phyloP scores from a whole-genome alignment of 2,888 invertebrate species.

The Steinernema carpocapsae region DNA sequence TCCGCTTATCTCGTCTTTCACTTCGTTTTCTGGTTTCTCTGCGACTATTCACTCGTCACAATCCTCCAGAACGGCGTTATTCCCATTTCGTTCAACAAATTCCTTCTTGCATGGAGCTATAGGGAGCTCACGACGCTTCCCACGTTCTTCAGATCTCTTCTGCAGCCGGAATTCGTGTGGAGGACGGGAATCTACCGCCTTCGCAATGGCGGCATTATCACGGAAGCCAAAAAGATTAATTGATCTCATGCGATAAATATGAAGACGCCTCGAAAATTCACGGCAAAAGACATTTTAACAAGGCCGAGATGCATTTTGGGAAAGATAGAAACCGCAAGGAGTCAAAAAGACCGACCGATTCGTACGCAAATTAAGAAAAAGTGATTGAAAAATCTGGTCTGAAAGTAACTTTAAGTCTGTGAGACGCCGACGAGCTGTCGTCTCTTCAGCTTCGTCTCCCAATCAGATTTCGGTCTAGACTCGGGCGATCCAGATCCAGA shows the following conservation, averaged over 20 bases:
- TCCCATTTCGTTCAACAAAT: constrained; percentile 91
- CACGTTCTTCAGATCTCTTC: constrained; percentile 83
- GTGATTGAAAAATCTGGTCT: too few species aligned
- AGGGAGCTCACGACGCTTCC: constrained; percentile 88
- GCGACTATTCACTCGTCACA: constrained; percentile 88
- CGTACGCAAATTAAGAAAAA: too few species aligned
- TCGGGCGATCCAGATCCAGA: too few species aligned
- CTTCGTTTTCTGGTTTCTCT: constrained; percentile 89
- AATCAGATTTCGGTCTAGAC: too few species aligned
- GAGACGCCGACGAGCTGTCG: too few species aligned
- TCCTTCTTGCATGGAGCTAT: constrained; percentile 88
- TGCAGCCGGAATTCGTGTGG: constrained; percentile 89
- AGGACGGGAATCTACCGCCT: constrained; percentile 83
- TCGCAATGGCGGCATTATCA: constrained; percentile 82
- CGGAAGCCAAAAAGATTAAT: constrained; percentile 1
- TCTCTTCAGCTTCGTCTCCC: too few species aligned
- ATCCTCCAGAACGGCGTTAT: constrained; percentile 75
- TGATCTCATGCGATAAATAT: constrained; percentile 1
- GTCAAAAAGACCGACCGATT: too few species aligned
- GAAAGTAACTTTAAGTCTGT: too few species aligned
- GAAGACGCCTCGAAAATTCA: too few species aligned
- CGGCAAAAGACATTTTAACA: too few species aligned
- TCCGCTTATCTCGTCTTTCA: constrained; percentile 83
- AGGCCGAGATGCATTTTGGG: too few species aligned
- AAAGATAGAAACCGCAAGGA: too few species aligned